Percentiles rank a stretch among this genome's conserved stretches.
Conservation (phyloP, 2,888 invertebrate species). For the Microctonus hyperodae region DNA sequence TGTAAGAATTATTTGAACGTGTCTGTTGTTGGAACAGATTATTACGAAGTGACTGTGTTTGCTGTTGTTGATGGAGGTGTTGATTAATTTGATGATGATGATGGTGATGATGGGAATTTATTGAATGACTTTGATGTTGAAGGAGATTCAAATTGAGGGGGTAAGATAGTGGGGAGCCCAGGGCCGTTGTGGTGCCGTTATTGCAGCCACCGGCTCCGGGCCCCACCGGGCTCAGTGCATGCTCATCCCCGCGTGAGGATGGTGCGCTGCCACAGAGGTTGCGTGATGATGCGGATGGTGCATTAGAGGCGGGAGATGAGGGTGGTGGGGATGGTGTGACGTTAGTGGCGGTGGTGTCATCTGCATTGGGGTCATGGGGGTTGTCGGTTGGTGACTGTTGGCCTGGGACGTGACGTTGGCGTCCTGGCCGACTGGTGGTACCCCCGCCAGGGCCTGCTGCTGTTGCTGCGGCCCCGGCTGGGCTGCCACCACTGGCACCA, state of each 20-base stretch:
- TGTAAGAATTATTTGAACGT: constrained; percentile 54
- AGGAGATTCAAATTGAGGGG: constrained; percentile 61
- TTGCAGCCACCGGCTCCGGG: constrained; percentile 64
- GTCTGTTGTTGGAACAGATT: constrained; percentile 41
- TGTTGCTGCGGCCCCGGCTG: constrained; percentile 47
- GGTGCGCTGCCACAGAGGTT: constrained; percentile 60
- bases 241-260: constrained; percentile 65
- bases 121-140: constrained; percentile 51
- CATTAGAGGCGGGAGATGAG: constrained; percentile 72
- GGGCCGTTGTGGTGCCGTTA: constrained; percentile 60
- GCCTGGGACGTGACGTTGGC: constrained; percentile 56
- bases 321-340: constrained; percentile 67
- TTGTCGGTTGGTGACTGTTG: constrained; percentile 65
- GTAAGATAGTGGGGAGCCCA: constrained; percentile 62
- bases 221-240: constrained; percentile 83
- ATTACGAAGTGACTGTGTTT: constrained; percentile 39
- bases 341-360: constrained; percentile 66
- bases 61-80: constrained; percentile 40
- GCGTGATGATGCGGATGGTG: constrained; percentile 64
- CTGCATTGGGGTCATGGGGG: constrained; percentile 66
- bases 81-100: constrained; percentile 43
- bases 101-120: constrained; percentile 43
- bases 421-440: constrained; percentile 54
- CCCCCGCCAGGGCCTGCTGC: constrained; percentile 58
- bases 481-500: constrained; percentile 54